phyloP scores from a whole-genome alignment of 2,797 vertebrate genomes.

The Cyclura pinguis region DNA sequence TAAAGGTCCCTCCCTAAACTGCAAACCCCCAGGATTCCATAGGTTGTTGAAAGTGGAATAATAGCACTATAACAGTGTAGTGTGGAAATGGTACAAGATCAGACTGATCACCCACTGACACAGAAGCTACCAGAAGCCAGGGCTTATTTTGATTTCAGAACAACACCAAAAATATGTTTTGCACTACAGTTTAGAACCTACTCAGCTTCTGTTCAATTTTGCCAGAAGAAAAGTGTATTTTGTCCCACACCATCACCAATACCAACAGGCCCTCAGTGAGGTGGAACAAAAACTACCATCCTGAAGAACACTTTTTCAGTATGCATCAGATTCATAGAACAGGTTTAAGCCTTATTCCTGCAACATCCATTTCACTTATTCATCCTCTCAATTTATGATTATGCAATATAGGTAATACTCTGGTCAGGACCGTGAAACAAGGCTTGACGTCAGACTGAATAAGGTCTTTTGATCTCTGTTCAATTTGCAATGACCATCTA shows the following conservation, averaged over 20 bases:
- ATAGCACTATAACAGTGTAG: no score
- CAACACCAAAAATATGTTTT: neutral
- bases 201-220: neutral
- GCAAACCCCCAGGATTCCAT: no score
- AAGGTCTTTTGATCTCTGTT: neutral
- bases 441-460: neutral
- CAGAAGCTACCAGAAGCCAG: no score
- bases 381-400: neutral
- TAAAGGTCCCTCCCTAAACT: no score
- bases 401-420: neutral
- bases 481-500: slow-evolving; percentile 24
- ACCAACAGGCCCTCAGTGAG: neutral
- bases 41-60: no score
- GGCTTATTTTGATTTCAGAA: neutral
- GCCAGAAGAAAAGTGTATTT: neutral
- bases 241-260: neutral
- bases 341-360: neutral
- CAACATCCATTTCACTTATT: neutral
- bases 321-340: neutral
- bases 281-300: no score
- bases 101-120: no score
- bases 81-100: no score
- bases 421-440: neutral
- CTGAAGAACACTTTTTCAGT: neutral
- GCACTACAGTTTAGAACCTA: no score